These are phyloP conservation scores for Poecilia picta DNA, from an alignment of 2,797 vertebrate genomes.

Conservation along the genomic window DNA sequence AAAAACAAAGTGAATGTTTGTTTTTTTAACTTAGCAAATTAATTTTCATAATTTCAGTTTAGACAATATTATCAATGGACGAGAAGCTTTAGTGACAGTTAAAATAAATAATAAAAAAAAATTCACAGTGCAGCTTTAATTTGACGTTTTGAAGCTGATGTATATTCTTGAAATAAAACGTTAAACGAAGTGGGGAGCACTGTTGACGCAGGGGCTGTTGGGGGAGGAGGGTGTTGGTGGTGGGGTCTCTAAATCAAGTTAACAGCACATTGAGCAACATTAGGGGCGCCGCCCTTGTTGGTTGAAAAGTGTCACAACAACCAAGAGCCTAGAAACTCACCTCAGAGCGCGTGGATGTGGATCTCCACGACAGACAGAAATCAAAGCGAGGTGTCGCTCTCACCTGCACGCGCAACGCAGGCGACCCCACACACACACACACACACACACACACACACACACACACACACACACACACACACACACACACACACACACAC, in stretches of 20 bases:
- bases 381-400: background rate
- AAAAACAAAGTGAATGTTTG: too few relatives aligned
- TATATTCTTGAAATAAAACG: background rate
- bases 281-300: constrained; percentile 1
- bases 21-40: too few relatives aligned
- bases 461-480: rapidly evolving
- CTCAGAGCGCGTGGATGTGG: background rate
- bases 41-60: too few relatives aligned
- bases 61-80: too few relatives aligned
- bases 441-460: rapidly evolving
- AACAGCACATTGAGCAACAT: constrained; percentile 10
- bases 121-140: too few relatives aligned
- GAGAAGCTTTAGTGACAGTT: too few relatives aligned
- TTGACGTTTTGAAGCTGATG: background rate
- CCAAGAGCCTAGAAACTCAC: background rate
- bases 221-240: background rate
- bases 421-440: background rate
- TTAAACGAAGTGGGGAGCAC: background rate
- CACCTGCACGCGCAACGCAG: background rate
- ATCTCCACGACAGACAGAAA: background rate
- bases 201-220: background rate
- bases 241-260: background rate
- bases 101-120: too few relatives aligned
- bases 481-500: background rate
- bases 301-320: background rate